Base-by-base conservation (phyloP, 2,888 invertebrate genomes). In the Acleris literana region DNA sequence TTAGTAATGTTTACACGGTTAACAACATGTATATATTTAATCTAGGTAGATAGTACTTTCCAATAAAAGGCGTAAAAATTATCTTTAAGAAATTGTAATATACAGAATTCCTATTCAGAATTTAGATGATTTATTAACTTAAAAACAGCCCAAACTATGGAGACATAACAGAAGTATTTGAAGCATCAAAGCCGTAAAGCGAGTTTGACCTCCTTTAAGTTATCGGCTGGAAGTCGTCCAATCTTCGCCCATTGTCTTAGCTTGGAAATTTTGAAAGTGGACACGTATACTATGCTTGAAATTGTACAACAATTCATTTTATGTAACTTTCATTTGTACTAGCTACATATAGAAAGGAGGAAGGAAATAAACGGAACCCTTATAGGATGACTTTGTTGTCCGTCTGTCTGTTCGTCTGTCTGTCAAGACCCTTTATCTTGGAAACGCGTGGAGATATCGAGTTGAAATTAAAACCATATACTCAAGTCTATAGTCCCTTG, bases 201-300 rank as follows among this genome's bases (percentile, higher is more conserved):
- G 72, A 81, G 83, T 86, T 83, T 82, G 88, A 87, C 88, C 88
- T 79, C 83, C 79, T 87, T 88, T 82, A 73, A 83, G 78, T 81
- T 83, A 86, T 87, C 80, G 79, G 80, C 83, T 89, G 88, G 88
- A 88, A 84, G 78, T 74, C 76, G 76, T 87, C 88, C 88, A 88
- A 88, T 85, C 80, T 81, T 71, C 69, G 72, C 68, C 78, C 79
- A 82, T 86, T 86, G 86, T 87, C 82, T 86, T 75, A 78, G 75
- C 69, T 60, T 70, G 69, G 74, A 70, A 57, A 78, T 75, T 74
- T 75, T 68, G 70, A 74, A 75, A 81, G 78, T 81, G 80, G 82
- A 80, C 79, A 76, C 74, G 46, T 46, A 44, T 44, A 44, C n/a
- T 44, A 44, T n/a, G 44, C 44, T n/a, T 44, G 44, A 16, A n/a